Evolutionary conservation across 2,888 invertebrate genomes (phyloP).

Genomic region (Oscheius onirici): DNA sequence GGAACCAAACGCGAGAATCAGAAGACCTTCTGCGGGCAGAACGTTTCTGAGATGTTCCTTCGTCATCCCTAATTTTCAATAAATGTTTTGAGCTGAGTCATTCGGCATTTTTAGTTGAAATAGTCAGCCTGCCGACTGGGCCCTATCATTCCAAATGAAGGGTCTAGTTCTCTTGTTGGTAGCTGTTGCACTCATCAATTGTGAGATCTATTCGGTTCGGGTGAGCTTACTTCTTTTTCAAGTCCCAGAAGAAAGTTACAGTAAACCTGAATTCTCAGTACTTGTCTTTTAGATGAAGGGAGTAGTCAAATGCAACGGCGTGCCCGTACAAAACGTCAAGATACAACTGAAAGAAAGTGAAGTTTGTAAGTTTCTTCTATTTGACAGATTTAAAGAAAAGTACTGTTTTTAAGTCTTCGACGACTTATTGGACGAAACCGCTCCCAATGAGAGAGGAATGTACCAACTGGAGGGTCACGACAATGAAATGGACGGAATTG

Average conservation of each 20-base stretch:
- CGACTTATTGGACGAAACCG: not conserved
- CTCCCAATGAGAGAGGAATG: not conserved
- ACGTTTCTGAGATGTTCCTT: too few relatives aligned
- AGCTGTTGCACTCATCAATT: too few relatives aligned
- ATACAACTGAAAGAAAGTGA: conserved; percentile 1
- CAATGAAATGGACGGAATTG: not conserved
- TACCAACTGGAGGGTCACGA: conserved; percentile 10
- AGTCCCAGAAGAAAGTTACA: too few relatives aligned
- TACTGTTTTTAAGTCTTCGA: not conserved
- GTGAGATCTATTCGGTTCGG: too few relatives aligned
- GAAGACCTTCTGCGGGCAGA: not conserved
- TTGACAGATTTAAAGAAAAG: not conserved
- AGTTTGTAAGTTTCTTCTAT: not conserved
- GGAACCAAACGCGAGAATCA: not conserved
- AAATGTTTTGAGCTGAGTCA: not conserved
- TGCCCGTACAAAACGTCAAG: not conserved
- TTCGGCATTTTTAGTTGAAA: not conserved
- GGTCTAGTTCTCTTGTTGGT: not conserved
- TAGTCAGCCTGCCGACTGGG: not conserved
- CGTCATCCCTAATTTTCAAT: not conserved
- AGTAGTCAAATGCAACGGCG: not conserved
- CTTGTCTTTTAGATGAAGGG: not conserved
- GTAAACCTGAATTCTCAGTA: too few relatives aligned
- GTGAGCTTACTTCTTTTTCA: too few relatives aligned
- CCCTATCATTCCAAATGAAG: not conserved